These are phyloP conservation scores for Cryptus armator DNA, from an alignment of 2,888 invertebrate genomes.

Conservation along the genomic window DNA sequence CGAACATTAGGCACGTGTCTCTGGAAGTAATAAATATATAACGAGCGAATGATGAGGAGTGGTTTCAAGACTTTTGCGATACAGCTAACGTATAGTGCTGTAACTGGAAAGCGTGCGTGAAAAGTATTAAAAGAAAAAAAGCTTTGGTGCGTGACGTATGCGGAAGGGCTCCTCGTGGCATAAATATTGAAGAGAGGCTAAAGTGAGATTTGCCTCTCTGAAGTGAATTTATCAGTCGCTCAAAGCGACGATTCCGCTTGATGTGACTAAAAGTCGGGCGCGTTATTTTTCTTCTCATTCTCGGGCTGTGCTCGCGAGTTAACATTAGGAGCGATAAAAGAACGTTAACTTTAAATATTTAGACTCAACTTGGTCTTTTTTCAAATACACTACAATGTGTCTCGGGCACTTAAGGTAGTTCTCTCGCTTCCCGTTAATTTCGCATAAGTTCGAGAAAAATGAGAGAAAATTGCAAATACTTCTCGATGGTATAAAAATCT, in stretches of 20 bases:
- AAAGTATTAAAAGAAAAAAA: slow-evolving; percentile 12
- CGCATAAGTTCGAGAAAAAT: too few species aligned
- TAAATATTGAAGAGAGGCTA: neutral
- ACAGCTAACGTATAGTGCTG: neutral
- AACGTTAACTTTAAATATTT: too few species aligned
- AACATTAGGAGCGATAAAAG: too few species aligned
- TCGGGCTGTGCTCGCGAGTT: too few species aligned
- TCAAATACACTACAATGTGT: too few species aligned
- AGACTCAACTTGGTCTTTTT: too few species aligned
- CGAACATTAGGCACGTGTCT: slow-evolving; percentile 8
- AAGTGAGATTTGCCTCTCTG: neutral
- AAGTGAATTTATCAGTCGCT: slow-evolving; percentile 13
- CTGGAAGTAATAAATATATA: slow-evolving; percentile 9
- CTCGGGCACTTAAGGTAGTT: too few species aligned
- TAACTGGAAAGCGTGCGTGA: neutral
- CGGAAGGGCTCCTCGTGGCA: neutral
- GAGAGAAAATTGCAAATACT: too few species aligned
- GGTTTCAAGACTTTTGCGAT: neutral
- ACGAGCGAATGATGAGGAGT: neutral
- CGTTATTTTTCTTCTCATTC: too few species aligned
- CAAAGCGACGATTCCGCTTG: neutral
- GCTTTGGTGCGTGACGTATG: neutral
- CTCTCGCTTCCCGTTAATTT: too few species aligned
- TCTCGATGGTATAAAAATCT: too few species aligned
- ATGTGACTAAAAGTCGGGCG: too few species aligned